phyloP scores from a whole-genome alignment of 2,888 invertebrate species.

The Allygus modestus region DNA sequence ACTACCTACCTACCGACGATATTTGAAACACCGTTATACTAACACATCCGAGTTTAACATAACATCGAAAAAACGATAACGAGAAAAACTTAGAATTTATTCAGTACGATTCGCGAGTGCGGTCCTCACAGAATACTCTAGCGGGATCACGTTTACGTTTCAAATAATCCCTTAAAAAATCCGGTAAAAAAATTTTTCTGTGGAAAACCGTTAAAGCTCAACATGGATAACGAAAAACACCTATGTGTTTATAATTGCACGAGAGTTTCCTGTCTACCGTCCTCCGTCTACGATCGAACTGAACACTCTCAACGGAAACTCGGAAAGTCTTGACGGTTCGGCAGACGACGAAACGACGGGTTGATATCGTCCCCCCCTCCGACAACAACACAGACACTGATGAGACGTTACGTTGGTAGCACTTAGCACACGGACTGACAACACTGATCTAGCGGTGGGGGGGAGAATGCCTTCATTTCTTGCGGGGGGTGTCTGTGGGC shows the following conservation, averaged over 20 bases:
- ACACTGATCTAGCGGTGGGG: slow-evolving; percentile 62
- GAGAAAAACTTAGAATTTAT: slow-evolving; percentile 20
- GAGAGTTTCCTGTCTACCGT: not conserved
- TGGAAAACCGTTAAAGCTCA: not conserved
- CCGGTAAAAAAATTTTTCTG: slow-evolving; percentile 3
- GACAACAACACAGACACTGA: not conserved
- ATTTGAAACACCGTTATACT: slow-evolving; percentile 5
- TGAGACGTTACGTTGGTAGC: not conserved
- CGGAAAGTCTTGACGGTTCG: not conserved
- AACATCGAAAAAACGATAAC: slow-evolving; percentile 28
- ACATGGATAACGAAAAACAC: slow-evolving; percentile 25
- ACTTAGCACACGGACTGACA: not conserved
- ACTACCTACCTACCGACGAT: slow-evolving; percentile 17
- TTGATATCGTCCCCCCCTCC: slow-evolving; percentile 38
- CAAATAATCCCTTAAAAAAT: not conserved
- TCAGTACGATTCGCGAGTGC: not conserved
- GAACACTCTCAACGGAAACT: not conserved
- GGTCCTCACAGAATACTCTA: not conserved
- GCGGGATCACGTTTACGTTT: not conserved
- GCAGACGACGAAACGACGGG: not conserved
- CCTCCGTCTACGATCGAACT: not conserved
- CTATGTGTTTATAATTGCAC: slow-evolving; percentile 25
- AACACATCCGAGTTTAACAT: slow-evolving; percentile 31
- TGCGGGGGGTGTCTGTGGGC: slow-evolving; percentile 66
- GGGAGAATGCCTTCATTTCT: slow-evolving; percentile 69